Evolutionary conservation across 2,888 invertebrate species (phyloP).

Genomic region (Idaea straminata): DNA sequence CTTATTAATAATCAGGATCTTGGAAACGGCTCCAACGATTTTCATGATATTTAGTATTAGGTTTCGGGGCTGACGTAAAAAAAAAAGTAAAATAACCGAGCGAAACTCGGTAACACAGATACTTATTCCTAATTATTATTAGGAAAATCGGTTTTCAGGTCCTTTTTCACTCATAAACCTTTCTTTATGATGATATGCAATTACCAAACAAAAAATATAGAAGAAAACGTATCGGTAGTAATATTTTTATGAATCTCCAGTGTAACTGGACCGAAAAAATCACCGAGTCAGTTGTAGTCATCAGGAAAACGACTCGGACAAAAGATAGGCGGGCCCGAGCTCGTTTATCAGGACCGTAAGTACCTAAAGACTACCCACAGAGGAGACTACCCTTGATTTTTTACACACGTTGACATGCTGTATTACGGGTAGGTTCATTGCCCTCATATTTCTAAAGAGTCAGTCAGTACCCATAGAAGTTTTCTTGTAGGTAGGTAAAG

Average conservation of each 20-base stretch:
- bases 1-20: too few relatives aligned
- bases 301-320: conserved; percentile 34
- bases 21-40: too few relatives aligned
- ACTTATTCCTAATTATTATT: too few relatives aligned
- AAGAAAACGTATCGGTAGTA: conserved; percentile 14
- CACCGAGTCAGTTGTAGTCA: conserved; percentile 32
- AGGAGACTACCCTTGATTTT: conserved; percentile 22
- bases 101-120: too few relatives aligned
- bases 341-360: conserved; percentile 33
- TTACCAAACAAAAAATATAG: neutral
- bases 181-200: conserved; percentile 4
- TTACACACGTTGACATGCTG: conserved; percentile 20
- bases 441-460: neutral
- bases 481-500: neutral
- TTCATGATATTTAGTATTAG: too few relatives aligned
- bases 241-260: conserved; percentile 24
- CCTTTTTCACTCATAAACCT: neutral
- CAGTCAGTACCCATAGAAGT: neutral
- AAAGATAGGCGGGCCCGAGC: conserved; percentile 38
- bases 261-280: conserved; percentile 26
- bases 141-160: too few relatives aligned
- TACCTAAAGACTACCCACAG: neutral
- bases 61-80: too few relatives aligned
- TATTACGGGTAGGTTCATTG: neutral
- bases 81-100: too few relatives aligned